Evolutionary conservation across 2,888 invertebrate species (phyloP), one percentile per base, ranked within the genome.

Genomic region (Camptogramma bilineatum): DNA sequence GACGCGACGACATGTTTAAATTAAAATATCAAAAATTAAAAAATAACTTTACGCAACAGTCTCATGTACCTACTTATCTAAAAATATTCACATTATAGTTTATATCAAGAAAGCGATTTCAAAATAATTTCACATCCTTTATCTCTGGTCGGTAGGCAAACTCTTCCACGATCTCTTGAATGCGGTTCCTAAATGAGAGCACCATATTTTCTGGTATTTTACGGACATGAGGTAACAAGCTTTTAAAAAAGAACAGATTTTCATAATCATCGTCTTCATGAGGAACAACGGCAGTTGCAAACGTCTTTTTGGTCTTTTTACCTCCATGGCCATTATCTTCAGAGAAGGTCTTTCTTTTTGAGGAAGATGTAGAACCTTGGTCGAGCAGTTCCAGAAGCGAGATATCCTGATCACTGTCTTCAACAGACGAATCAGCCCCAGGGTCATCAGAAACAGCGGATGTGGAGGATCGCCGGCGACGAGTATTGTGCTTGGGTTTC

Each of bases 211-310:
- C 62, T 18, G 68, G 68, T 62, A 70, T 68, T 52, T 68, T 66
- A 21, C 66, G 63, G 13, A 68, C 58, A 55, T 68, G 70, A 13
- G 70, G 70, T 39, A 70, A 56, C n/a, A 70, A 47, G 47, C 68
- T 70, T 52, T 70, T 70, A 2, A 70, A 64, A 31, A 70, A 70
- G 42, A 61, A 65, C 1, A 68, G 52, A 60, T 66, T 61, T 51
- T 68, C 68, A 61, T 61, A 62, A 44, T 64, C 64, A 4, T 56
- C 64, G 28, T 60, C 60, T 47, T 64, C 64, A 21, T 50, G 54
- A 8, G 42, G 13, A 4, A 59, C 44, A 13, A 24, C n/a, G 5
- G 46, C 18, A 16, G 19, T 47, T 16, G 18, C 28, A n/a, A 51
- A 18, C 5, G 60, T 13, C 17, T 56, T 60, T 39, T 56, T 60